Evolutionary conservation across 2,113 vertebrate species (phyloP), one percentile per base, ranked within the genome.

Genomic region (Columbina picui): DNA sequence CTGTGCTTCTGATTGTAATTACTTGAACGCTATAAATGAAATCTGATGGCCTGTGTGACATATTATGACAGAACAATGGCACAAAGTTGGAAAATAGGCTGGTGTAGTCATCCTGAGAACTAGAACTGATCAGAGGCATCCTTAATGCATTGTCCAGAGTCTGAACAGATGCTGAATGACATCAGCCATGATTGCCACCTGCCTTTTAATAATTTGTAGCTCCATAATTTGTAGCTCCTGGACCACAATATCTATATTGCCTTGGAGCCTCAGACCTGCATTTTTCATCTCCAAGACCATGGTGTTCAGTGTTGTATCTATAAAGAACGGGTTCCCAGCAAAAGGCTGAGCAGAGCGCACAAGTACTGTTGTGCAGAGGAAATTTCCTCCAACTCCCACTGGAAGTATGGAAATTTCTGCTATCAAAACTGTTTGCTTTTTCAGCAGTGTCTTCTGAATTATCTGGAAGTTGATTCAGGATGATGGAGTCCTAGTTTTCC

Each of bases 201-300:
- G 73, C 12, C 17, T 92, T 2, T 26, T 90, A 90, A 97, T 85
- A 38, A 59, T 63, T 29, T 26, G n/a, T 6, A 95, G 91, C n/a
- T 96, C 89, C 25, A 97, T 85, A 38, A 59, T 63, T 29, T 26
- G n/a, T 6, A 95, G 91, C n/a, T 96, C 89, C 25, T 69, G 53
- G 29, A 93, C 80, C 76, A 85, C 93, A 55, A 56, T 45, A 69
- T 39, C 65, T 93, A 82, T 84, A 43, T 97, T 96, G 38, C 76
- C 92, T 4, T 94, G 89, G 10, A 97, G 57, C 23, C 59, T 73
- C 55, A 77, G 34, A 55, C 96, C 22, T 2, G 78, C 93, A 23
- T 56, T 93, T 89, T 89, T 97, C 5, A 96, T 84, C 63, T 97
- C 81, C 17, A 96, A 80, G 38, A 39, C 43, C 4, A 71, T 45